Base-by-base conservation (phyloP, 2,113 vertebrate species). In the Heliornis fulica region DNA sequence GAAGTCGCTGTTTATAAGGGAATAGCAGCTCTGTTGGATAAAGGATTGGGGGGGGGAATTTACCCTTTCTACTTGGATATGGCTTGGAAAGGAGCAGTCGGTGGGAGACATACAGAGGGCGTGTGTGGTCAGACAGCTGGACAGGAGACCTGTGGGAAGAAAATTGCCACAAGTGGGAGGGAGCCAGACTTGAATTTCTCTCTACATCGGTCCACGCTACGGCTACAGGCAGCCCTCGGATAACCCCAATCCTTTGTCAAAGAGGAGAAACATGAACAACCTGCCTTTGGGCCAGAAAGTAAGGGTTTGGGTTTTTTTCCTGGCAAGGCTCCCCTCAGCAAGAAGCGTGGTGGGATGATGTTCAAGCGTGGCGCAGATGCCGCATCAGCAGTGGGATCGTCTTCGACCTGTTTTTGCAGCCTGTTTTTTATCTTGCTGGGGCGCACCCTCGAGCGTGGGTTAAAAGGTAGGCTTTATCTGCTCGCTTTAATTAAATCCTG, bases 401-500 rank as follows among this genome's bases (percentile, higher is more conserved):
- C 87, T 90, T 90, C 14, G 7, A 74, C 90, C 95, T 92, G 85
- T 3, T 91, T 93, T 68, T 94, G 82, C 87, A 93, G 81, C 48
- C 31, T 43, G 64, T 26, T 79, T 69, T 91, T 92, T 72, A 87
- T 94, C 90, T 92, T 4, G 1, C 54, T 40, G 41, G 75, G 94
- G 54, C 45, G 15, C 81, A 48, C 89, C 88, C 86, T 66, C 3
- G 13, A 88, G 85, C 51, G 9, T 90, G 92, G 82, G 75, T 96
- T 96, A 91, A 93, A 93, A 94, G 91, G 63, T 94, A 83, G 81
- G 71, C 43, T 88, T 94, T 94, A 86, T 88, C 90, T 88, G 72
- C 86, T 80, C 4, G 46, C 3, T 78, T 91, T 94, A 90, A 93
- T 94, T 95, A 96, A 97, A 95, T 96, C 94, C 83, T 0, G 11